Evolutionary conservation across 2,888 invertebrate genomes (phyloP).

Genomic region (Athrips mouffetella): DNA sequence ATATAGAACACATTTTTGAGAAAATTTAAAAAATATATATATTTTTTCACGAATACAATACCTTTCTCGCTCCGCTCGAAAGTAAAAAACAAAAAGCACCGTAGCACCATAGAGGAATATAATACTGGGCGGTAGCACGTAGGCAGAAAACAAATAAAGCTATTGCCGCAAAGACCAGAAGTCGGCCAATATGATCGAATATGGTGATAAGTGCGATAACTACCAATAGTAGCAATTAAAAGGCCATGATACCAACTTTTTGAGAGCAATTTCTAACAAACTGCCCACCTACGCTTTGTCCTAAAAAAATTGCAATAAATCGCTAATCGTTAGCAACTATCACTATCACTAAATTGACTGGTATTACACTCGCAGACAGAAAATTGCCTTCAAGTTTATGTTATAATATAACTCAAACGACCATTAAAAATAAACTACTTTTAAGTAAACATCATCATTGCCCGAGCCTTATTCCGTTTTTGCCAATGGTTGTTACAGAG

Average conservation of each 20-base stretch:
- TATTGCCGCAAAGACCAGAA: neutral
- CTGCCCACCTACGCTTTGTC: neutral
- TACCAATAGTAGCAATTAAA: neutral
- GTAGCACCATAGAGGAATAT: too few relatives aligned
- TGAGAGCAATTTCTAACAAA: neutral
- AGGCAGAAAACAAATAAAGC: neutral
- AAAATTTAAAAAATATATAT: too few relatives aligned
- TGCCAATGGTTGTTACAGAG: too few relatives aligned
- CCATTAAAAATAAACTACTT: too few relatives aligned
- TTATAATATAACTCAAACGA: too few relatives aligned
- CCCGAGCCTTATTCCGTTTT: too few relatives aligned
- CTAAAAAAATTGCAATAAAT: neutral
- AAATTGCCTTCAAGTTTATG: neutral
- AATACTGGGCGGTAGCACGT: too few relatives aligned
- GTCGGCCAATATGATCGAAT: neutral
- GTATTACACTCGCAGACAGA: neutral
- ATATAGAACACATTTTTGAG: too few relatives aligned
- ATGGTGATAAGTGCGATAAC: neutral
- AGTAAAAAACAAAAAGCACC: too few relatives aligned
- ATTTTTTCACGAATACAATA: too few relatives aligned
- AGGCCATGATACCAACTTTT: neutral
- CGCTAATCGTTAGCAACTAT: conserved; percentile 1
- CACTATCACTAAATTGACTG: neutral
- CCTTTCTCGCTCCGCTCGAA: too few relatives aligned
- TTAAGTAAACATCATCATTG: too few relatives aligned